Evolutionary conservation across 2,113 vertebrate genomes (phyloP).

Genomic region (Anoura caudifer): DNA sequence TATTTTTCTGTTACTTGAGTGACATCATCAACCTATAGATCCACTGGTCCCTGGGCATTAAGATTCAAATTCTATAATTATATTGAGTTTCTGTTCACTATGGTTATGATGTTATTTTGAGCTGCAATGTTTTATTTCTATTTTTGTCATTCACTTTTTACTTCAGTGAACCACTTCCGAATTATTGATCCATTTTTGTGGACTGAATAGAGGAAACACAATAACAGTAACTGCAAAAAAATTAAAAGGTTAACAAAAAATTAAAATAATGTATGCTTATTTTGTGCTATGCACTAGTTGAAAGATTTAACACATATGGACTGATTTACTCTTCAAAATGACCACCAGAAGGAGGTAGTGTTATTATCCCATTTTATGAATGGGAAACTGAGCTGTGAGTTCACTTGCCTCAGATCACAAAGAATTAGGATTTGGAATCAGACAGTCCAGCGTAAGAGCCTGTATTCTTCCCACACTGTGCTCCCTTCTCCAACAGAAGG

Average conservation of each 20-base stretch:
- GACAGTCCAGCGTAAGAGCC: not conserved
- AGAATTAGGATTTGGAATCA: not conserved
- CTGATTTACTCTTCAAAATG: not conserved
- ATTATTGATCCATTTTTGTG: not conserved
- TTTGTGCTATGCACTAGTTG: not conserved
- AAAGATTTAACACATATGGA: not conserved
- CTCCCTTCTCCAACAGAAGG: not conserved
- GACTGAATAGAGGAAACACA: slow-evolving; percentile 1
- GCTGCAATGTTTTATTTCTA: not conserved
- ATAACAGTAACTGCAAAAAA: not conserved
- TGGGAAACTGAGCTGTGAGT: not conserved
- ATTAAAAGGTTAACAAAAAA: not conserved
- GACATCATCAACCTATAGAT: slow-evolving; percentile 30
- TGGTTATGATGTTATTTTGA: slow-evolving; percentile 25
- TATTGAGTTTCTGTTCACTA: not conserved
- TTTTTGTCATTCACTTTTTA: slow-evolving; percentile 5
- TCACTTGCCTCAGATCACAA: not conserved
- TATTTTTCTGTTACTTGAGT: slow-evolving; percentile 40
- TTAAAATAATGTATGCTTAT: not conserved
- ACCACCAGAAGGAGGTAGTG: not conserved
- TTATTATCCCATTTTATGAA: not conserved
- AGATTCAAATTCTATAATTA: slow-evolving; percentile 36
- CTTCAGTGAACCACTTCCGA: not conserved
- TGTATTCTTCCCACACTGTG: not conserved
- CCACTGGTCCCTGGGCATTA: not conserved